Percentiles rank a stretch among this genome's conserved stretches.
phyloP scores from a whole-genome alignment of 2,888 invertebrate species.

The Coleophora flavipennella region DNA sequence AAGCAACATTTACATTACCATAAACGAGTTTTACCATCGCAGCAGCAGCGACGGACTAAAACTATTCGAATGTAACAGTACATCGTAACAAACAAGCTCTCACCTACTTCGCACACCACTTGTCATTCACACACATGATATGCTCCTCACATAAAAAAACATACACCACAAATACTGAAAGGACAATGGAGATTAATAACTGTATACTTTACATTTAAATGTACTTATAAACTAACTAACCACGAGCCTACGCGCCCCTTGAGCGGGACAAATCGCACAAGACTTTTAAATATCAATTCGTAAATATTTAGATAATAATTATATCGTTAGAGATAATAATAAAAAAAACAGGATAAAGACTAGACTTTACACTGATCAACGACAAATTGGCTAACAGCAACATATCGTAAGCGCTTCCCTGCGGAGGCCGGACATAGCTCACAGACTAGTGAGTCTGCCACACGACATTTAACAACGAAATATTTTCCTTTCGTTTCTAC shows the following conservation, averaged over 20 bases:
- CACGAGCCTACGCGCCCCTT: conserved; percentile 56
- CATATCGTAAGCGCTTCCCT: conserved; percentile 42
- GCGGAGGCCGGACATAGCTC: conserved; percentile 24
- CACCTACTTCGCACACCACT: conserved; percentile 21
- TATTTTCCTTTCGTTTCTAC: no score
- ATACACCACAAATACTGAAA: conserved; percentile 68
- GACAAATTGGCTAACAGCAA: conserved; percentile 63
- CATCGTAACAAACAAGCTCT: conserved; percentile 52
- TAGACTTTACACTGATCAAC: conserved; percentile 74
- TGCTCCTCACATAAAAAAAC: conserved; percentile 51
- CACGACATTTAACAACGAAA: no score
- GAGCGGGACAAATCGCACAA: conserved; percentile 53
- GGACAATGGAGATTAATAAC: conserved; percentile 69
- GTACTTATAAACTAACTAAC: conserved; percentile 68
- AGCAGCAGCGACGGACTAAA: conserved; percentile 42
- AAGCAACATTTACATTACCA: conserved; percentile 73
- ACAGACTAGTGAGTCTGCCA: background rate
- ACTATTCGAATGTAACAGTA: conserved; percentile 72
- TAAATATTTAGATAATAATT: conserved; percentile 56
- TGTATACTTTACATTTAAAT: conserved; percentile 61
- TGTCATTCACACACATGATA: conserved; percentile 35
- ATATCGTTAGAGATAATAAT: conserved; percentile 60
- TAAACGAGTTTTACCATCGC: conserved; percentile 58
- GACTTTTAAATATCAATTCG: conserved; percentile 63
- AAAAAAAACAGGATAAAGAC: conserved; percentile 72